These are phyloP conservation scores for Stenolophus ochropezus DNA, from an alignment of 2,888 invertebrate species.

Conservation along the genomic window DNA sequence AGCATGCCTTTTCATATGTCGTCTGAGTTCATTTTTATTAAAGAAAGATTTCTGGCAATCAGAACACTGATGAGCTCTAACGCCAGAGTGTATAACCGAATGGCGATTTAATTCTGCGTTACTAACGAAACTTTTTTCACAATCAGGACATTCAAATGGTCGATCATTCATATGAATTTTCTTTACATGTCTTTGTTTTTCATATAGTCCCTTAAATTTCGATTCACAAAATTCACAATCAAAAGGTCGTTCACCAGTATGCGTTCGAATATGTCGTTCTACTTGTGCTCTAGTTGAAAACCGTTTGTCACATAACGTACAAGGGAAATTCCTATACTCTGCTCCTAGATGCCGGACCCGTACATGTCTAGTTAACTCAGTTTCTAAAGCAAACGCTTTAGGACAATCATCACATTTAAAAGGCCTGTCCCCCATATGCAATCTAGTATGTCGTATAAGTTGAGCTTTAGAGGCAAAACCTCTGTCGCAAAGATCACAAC, in stretches of 20 bases:
- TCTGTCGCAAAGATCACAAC: slow-evolving; percentile 31
- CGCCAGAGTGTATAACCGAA: slow-evolving; percentile 35
- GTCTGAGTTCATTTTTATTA: slow-evolving; percentile 40
- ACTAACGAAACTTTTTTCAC: slow-evolving; percentile 41
- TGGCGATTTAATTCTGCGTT: slow-evolving; percentile 38
- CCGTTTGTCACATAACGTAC: slow-evolving; percentile 38
- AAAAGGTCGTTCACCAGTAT: slow-evolving; percentile 46
- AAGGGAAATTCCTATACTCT: slow-evolving; percentile 13
- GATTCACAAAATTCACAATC: slow-evolving; percentile 36
- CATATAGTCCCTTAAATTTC: slow-evolving; percentile 44
- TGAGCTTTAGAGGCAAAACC: slow-evolving; percentile 3
- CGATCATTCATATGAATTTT: slow-evolving; percentile 49
- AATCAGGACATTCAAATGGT: slow-evolving; percentile 46
- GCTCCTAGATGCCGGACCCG: not conserved
- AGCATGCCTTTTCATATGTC: slow-evolving; percentile 49
- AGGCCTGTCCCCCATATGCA: slow-evolving; percentile 43
- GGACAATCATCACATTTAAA: slow-evolving; percentile 39
- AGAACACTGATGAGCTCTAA: slow-evolving; percentile 42
- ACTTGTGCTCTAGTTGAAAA: slow-evolving; percentile 38
- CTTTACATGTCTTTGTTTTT: slow-evolving; percentile 32
- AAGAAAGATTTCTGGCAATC: slow-evolving; percentile 52
- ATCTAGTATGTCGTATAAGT: slow-evolving; percentile 21
- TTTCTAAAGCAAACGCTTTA: slow-evolving; percentile 19
- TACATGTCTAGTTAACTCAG: slow-evolving; percentile 17
- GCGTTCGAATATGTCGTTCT: slow-evolving; percentile 40